Percentiles rank a stretch among this genome's conserved stretches.
Conservation (phyloP, 2,113 vertebrate species). For the Meriones unguiculatus region DNA sequence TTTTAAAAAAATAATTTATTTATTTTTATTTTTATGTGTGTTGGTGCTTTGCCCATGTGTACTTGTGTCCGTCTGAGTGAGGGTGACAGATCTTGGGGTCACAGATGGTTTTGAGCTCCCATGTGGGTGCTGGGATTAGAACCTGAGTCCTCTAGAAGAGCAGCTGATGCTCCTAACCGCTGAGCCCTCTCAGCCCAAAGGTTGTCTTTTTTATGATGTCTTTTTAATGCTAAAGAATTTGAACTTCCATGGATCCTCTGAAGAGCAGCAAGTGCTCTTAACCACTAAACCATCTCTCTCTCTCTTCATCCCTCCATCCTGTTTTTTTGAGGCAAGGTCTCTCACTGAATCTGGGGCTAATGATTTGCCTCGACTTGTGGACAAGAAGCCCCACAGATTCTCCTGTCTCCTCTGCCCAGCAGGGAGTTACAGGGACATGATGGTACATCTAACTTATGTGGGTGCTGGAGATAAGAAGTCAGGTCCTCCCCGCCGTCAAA, state of each 20-base stretch:
- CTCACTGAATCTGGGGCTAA: neutral
- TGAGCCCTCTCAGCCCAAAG: too few relatives aligned
- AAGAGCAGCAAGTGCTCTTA: neutral
- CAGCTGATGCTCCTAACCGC: too few relatives aligned
- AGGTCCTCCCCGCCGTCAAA: neutral
- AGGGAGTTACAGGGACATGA: neutral
- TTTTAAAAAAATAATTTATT: too few relatives aligned
- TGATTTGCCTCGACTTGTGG: neutral
- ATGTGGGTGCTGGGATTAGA: neutral
- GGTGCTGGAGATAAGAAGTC: neutral
- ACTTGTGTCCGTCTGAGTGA: too few relatives aligned
- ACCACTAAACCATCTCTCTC: neutral
- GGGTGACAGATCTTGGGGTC: too few relatives aligned
- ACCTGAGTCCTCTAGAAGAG: neutral
- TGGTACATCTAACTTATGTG: neutral
- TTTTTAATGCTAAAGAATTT: too few relatives aligned
- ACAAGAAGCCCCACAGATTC: neutral
- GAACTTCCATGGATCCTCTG: too few relatives aligned
- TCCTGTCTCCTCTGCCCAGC: neutral
- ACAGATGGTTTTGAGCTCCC: neutral
- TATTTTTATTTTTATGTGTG: too few relatives aligned
- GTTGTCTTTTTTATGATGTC: too few relatives aligned
- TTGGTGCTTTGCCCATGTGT: too few relatives aligned
- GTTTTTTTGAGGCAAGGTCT: neutral
- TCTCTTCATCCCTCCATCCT: neutral